These are phyloP conservation scores for Apteryx mantelli DNA, from an alignment of 2,113 vertebrate genomes.

Conservation along the genomic window DNA sequence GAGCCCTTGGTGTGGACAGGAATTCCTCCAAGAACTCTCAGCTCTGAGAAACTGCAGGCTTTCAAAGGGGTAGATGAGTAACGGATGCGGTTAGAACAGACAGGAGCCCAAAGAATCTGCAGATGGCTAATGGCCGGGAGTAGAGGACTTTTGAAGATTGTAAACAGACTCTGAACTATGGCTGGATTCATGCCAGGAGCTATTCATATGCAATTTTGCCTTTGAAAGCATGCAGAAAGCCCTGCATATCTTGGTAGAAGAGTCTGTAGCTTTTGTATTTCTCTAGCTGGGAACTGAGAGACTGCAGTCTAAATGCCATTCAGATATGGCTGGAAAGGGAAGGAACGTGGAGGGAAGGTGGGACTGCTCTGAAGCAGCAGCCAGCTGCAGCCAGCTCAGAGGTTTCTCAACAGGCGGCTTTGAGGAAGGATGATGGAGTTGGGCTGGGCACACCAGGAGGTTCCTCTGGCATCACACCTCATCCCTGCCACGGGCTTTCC, in stretches of 20 bases:
- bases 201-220: not conserved
- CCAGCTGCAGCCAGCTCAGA: too few species aligned
- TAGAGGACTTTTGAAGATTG: not conserved
- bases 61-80: not conserved
- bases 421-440: not conserved
- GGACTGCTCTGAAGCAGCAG: too few species aligned
- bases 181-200: not conserved
- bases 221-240: not conserved
- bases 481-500: not conserved
- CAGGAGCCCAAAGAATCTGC: not conserved
- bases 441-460: not conserved
- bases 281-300: not conserved
- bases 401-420: not conserved
- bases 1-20: rapidly evolving
- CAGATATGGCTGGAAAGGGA: not conserved
- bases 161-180: not conserved
- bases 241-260: rapidly evolving
- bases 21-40: not conserved
- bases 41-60: not conserved
- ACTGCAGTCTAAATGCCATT: not conserved
- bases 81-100: not conserved
- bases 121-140: not conserved
- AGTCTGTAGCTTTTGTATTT: not conserved
- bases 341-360: not conserved
- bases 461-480: not conserved